Evolutionary conservation across 2,113 vertebrate species (phyloP), one percentile per base, ranked within the genome.

Genomic region (Coryphaenoides rupestris): DNA sequence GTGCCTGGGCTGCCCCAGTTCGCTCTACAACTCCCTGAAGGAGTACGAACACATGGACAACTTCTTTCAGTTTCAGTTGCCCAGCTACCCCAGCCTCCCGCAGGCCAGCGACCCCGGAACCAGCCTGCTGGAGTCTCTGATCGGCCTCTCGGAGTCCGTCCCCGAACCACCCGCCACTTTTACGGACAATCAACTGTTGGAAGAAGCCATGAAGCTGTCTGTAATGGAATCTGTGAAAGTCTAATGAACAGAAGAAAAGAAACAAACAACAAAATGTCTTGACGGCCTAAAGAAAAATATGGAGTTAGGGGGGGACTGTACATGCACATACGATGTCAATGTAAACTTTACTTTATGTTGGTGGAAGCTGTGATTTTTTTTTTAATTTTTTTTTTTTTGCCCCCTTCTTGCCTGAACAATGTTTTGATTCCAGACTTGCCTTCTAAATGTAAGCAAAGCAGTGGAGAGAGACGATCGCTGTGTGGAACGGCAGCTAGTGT

Each of bases 61-160:
- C 84, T 92, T 91, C 14, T 90, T 92, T 82, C 93, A 92, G 66
- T 92, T 93, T 78, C 93, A 95, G 76, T 76, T 91, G 79, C 93
- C 95, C 54, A 92, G 90, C 67, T 92, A 93, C 67, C 89, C 94
- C 3, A 91, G 90, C 69, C 90, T 95, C 12, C 86, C 93, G 0
- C 87, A 91, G 55, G 70, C 89, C 0, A 83, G 75, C n/a, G 97
- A 98, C 77, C 76, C 92, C 0, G 89, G 91, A 58, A 83, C 89
- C 26, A 95, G 94, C 82, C 93, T 98, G 73, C 87, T 98, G 74
- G 97, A 98, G 82, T 95, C 97, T 1, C 90, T 98, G 64, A 91
- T 98, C 1, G 94, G 95, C 75, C 86, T 95, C 68, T 93, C 95
- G 0, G 96, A 99, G 86, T 94, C 94, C 0, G 80, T 93, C 59